Conservation (phyloP, 2,797 vertebrate species). For the Hephaestus fuliginosus region DNA sequence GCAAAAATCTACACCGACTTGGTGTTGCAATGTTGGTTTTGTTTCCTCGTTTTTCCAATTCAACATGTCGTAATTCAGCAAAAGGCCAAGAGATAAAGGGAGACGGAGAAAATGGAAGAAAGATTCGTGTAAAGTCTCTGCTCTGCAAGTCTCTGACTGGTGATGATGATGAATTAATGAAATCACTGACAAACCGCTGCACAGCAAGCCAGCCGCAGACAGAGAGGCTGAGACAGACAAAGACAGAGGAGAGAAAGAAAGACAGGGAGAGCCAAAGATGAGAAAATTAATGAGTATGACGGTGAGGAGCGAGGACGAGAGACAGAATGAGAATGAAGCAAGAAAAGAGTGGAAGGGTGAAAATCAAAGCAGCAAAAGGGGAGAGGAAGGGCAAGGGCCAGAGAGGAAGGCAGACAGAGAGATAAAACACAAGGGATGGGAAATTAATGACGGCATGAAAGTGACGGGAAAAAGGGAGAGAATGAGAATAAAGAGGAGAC, state of each 20-base stretch:
- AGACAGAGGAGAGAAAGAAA: conserved; percentile 37
- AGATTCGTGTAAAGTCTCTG: conserved; percentile 13
- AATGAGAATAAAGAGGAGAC: conserved; percentile 1
- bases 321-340: conserved; percentile 39
- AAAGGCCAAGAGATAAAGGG: conserved; percentile 13
- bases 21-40: not conserved
- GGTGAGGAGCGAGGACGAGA: conserved; percentile 17
- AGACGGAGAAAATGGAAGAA: conserved; percentile 10
- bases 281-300: conserved; percentile 61
- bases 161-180: conserved; percentile 76
- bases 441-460: conserved; percentile 52
- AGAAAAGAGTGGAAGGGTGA: conserved; percentile 1
- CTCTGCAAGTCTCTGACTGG: conserved; percentile 44
- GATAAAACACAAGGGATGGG: conserved; percentile 38
- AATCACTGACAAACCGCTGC: conserved; percentile 67
- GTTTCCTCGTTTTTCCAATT: conserved; percentile 1
- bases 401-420: conserved; percentile 23
- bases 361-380: conserved; percentile 19
- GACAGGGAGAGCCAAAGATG: conserved; percentile 35
- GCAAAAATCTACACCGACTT: not conserved
- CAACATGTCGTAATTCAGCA: conserved; percentile 10
- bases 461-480: conserved; percentile 2
- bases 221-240: conserved; percentile 6
- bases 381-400: conserved; percentile 25
- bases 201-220: conserved; percentile 36